Base-by-base conservation (phyloP, 2,113 vertebrate species). In the Columbina picui region DNA sequence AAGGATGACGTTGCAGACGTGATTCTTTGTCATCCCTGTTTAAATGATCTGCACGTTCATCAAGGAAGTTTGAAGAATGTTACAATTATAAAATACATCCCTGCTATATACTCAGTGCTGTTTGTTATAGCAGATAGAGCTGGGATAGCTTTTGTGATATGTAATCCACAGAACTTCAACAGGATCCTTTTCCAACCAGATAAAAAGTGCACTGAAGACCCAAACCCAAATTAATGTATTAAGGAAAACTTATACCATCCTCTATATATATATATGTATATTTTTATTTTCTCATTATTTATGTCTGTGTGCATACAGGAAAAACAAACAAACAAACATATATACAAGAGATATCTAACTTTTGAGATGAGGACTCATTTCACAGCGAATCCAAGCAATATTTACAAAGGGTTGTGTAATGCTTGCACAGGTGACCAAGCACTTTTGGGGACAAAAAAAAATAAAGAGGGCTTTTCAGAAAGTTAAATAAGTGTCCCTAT, bases 21-120 rank as follows among this genome's bases (percentile, higher is more conserved):
- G 65, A 94, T 75, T 94, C 97, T 87, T 96, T 47, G 97, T 95
- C 93, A 93, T 80, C 88, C 74, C 86, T 93, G 71, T 95, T 97
- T 97, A 97, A 97, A 95, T 94, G 95, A 2, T 21, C 82, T 63
- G 69, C 15, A 11, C 87, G 82, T 89, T 96, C 87, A 81, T 87
- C 96, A 94, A 78, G 83, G 84, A 97, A 96, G 86, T 97, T 90
- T 79, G 87, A 95, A 95, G 88, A 43, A 47, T 26, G 36, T 93
- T 89, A 68, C 94, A 94, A 97, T 97, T 97, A 95, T 64, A 96
- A 97, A 96, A 91, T 60, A 82, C 36, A 94, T 75, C 70, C 85
- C 75, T 56, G 60, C 79, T 93, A 88, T 94, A 84, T 94, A 93
- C 94, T 96, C 96, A 91, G 76, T 59, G 71, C 83, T 86, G 83